A percentile compares a stretch with the other conserved stretches of the same genome.
Conservation (phyloP, 2,797 vertebrate genomes). For the Scleropages formosus region DNA sequence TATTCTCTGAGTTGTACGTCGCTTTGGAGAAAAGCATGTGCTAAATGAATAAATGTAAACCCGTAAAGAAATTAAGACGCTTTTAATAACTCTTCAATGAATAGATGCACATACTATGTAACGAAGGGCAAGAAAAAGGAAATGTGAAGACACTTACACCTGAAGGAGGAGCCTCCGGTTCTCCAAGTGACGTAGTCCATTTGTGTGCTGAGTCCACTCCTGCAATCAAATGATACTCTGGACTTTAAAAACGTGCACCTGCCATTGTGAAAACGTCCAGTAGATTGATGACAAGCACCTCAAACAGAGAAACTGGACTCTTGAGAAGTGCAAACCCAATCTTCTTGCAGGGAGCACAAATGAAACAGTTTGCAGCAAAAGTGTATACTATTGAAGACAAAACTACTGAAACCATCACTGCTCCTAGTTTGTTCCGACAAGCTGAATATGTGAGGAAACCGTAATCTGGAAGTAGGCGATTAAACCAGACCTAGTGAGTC, state of each 20-base stretch:
- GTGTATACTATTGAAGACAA: conserved; percentile 14
- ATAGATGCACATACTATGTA: too few relatives aligned
- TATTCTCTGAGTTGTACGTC: too few relatives aligned
- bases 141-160: conserved; percentile 59
- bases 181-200: conserved; percentile 67
- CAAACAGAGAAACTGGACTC: background rate
- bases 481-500: conserved; percentile 8
- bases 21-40: too few relatives aligned
- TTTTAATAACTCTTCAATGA: background rate
- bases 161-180: conserved; percentile 64
- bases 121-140: background rate
- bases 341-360: background rate
- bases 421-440: conserved; percentile 15
- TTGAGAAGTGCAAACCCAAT: conserved; percentile 14
- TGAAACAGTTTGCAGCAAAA: conserved; percentile 12
- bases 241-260: background rate
- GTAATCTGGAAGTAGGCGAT: background rate
- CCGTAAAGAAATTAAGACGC: too few relatives aligned
- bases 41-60: too few relatives aligned
- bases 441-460: background rate
- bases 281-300: background rate
- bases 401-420: conserved; percentile 6
- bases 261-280: conserved; percentile 2
- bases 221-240: conserved; percentile 32
- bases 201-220: conserved; percentile 74